Base-by-base conservation (phyloP, 2,888 invertebrate species). In the Crossocerus cetratus region DNA sequence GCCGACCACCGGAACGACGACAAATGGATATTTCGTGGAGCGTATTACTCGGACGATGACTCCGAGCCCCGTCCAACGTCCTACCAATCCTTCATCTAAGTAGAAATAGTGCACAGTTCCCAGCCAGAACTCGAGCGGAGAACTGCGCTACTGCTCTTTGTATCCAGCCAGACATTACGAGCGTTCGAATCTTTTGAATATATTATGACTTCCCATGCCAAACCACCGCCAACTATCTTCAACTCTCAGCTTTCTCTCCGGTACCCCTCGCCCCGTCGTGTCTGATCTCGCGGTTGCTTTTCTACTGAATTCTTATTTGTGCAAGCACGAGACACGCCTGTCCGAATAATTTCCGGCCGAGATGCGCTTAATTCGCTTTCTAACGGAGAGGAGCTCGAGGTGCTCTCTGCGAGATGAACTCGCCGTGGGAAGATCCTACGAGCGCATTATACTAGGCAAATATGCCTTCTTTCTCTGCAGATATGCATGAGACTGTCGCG, bases 1-100 rank as follows among this genome's bases (percentile, higher is more conserved):
- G 32, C 2, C 61, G 21, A 57, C 60, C 56, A 54, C 71, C 60
- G 60, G 71, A 64, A 54, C 73, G 57, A 78, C 81, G 80, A 80
- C 80, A 80, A 80, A 80, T 80, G 80, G 80, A 78, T 81, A 81
- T 80, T 80, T 77, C 80, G 81, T 81, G 76, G 76, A 80, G 78
- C 76, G 79, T 77, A 77, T 79, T 80, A 80, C 74, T 69, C 77
- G 80, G 74, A 77, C 72, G 77, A 53, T 54, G 62, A 53, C 63
- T 66, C 74, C 69, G 77, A 58, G 57, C 69, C 69, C 69, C 49
- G 66, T 22, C 68, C 42, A 23, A 18, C 53, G 59, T 45, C 49
- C 49, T 32, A 49, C 64, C 54, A 59, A 67, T 58, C 49, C 56
- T 44, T 45, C 60, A 32, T 49, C 55, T 58, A 56, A 63, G 74